Conservation (phyloP, 2,797 vertebrate genomes). For the Petrocephalus schoutedeni region DNA sequence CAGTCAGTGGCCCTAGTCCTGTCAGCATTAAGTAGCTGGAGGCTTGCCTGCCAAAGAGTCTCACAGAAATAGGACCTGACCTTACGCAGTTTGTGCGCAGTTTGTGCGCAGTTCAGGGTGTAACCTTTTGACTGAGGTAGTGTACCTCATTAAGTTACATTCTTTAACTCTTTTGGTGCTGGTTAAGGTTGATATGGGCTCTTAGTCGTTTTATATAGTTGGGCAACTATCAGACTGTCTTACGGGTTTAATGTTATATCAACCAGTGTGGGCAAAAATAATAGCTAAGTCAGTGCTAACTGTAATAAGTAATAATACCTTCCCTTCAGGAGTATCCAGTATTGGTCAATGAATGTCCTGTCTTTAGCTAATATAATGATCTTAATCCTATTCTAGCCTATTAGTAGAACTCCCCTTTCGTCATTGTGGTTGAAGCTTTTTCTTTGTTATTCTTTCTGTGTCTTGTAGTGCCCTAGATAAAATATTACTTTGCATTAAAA, state of each 20-base stretch:
- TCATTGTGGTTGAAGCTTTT: not conserved
- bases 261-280: not conserved
- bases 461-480: not conserved
- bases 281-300: not conserved
- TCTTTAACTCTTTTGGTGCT: not conserved
- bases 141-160: not conserved
- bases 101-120: slow-evolving; percentile 12
- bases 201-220: not conserved
- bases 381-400: not conserved
- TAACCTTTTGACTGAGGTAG: not conserved
- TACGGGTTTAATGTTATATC: not conserved
- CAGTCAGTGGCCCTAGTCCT: not conserved
- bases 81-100: not conserved
- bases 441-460: not conserved
- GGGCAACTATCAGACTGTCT: not conserved
- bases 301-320: not conserved
- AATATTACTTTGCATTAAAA: not conserved
- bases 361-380: not conserved
- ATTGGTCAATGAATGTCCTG: not conserved
- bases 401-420: not conserved
- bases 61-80: not conserved
- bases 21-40: not conserved
- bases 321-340: not conserved
- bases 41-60: not conserved
- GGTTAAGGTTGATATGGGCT: not conserved